Percentiles rank a stretch among this genome's conserved stretches.
These are phyloP conservation scores for Terrapene triunguis DNA, from an alignment of 2,113 vertebrate genomes.

Conservation along the genomic window DNA sequence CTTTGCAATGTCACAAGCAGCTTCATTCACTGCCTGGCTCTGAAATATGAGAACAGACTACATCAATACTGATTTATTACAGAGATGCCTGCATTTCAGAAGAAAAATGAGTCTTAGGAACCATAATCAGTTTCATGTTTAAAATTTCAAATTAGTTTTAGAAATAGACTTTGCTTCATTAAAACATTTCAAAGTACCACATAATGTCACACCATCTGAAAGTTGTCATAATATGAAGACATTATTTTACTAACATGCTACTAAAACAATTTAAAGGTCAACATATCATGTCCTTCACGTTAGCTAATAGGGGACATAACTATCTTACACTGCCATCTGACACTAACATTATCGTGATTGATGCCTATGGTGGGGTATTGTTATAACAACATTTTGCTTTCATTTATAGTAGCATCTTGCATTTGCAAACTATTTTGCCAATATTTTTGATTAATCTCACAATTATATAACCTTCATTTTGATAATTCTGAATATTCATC, in stretches of 20 bases:
- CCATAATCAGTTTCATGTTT: background rate
- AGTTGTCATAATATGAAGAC: background rate
- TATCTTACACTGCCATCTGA: background rate
- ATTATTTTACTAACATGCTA: background rate
- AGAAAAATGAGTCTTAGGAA: background rate
- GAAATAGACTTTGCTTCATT: background rate
- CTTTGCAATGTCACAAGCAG: conserved; percentile 94
- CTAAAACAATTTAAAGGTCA: background rate
- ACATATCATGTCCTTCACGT: background rate
- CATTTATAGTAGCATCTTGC: background rate
- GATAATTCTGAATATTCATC: background rate
- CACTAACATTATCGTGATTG: background rate
- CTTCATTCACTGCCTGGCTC: conserved; percentile 94
- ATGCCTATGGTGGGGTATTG: background rate
- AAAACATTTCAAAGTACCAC: background rate
- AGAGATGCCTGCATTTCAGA: background rate
- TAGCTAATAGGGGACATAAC: background rate
- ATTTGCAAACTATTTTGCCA: background rate
- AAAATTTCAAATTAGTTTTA: background rate
- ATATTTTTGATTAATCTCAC: background rate
- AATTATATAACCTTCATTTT: background rate
- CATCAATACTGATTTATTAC: background rate
- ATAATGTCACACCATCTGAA: background rate
- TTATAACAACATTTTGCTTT: background rate
- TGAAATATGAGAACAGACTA: conserved; percentile 58